Percentiles rank a stretch among this genome's conserved stretches.
Evolutionary conservation across 2,113 vertebrate species (phyloP).

Genomic region (Leucopternis melanops): DNA sequence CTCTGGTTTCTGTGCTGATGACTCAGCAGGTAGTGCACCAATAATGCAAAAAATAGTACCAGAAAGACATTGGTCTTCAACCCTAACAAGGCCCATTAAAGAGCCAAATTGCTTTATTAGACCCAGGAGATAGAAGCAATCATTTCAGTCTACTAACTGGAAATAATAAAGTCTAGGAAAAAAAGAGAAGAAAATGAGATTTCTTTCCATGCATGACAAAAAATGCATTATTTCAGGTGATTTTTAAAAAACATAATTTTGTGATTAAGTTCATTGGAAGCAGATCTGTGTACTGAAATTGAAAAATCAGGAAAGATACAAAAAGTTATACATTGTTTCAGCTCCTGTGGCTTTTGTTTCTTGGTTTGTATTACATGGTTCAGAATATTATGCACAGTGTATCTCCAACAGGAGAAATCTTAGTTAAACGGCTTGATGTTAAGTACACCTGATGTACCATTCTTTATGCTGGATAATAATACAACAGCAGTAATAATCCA

Average conservation of each 20-base stretch:
- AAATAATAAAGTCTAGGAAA: slow-evolving; percentile 56
- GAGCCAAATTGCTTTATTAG: slow-evolving; percentile 70
- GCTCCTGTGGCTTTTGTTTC: not conserved
- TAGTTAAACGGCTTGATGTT: slow-evolving; percentile 40
- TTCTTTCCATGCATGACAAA: not conserved
- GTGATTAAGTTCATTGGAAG: not conserved
- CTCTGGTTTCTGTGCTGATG: slow-evolving; percentile 67
- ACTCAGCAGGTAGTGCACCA: slow-evolving; percentile 72
- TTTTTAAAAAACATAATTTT: not conserved
- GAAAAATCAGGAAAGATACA: not conserved
- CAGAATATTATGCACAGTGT: not conserved
- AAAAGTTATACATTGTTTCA: not conserved
- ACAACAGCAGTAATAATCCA: slow-evolving; percentile 21
- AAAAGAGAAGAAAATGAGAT: slow-evolving; percentile 23
- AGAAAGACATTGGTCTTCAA: slow-evolving; percentile 68
- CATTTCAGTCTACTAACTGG: slow-evolving; percentile 61
- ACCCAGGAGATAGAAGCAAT: slow-evolving; percentile 66
- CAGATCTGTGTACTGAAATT: not conserved
- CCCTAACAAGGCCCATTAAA: slow-evolving; percentile 69
- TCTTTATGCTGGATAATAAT: slow-evolving; percentile 22
- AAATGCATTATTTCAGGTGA: not conserved
- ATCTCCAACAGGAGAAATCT: not conserved
- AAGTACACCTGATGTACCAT: slow-evolving; percentile 1
- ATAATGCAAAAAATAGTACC: slow-evolving; percentile 56
- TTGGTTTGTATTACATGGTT: not conserved